These are phyloP conservation scores for Gallinago media DNA, from an alignment of 2,113 vertebrate genomes.

Conservation along the genomic window DNA sequence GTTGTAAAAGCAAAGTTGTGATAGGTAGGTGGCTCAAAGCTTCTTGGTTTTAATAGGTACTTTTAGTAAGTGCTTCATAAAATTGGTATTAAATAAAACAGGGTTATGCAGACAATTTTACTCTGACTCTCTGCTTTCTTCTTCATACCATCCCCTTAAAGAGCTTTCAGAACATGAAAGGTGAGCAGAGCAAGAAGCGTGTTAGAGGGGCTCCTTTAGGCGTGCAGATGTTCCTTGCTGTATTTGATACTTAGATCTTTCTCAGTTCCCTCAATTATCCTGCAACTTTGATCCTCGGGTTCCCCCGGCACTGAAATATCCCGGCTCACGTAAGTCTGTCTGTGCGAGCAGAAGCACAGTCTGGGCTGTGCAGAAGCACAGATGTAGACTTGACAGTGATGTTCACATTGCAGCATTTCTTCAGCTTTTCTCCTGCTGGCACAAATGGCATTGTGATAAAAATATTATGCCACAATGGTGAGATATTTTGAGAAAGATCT, in stretches of 20 bases:
- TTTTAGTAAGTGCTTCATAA: not conserved
- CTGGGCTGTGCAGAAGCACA: not conserved
- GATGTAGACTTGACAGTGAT: not conserved
- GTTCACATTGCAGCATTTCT: not conserved
- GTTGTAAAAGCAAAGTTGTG: not conserved
- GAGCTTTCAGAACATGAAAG: not conserved
- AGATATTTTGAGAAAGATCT: not conserved
- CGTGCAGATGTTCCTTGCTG: not conserved
- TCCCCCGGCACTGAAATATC: not conserved
- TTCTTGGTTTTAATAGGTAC: not conserved
- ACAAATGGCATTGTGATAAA: not conserved
- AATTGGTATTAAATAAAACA: not conserved
- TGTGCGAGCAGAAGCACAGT: not conserved
- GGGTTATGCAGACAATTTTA: not conserved
- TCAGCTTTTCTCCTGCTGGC: not conserved
- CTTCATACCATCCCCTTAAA: not conserved
- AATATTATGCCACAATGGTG: not conserved
- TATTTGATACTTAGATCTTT: not conserved
- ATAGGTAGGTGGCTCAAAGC: not conserved
- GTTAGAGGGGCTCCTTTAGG: not conserved
- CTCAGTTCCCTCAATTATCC: not conserved
- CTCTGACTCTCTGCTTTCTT: not conserved
- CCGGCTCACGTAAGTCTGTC: accelerated
- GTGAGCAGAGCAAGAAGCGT: not conserved
- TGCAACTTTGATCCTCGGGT: not conserved